A percentile compares a stretch with the other conserved stretches of the same genome.
Conservation (phyloP, 2,797 vertebrate genomes). For the Poecile montanus region DNA sequence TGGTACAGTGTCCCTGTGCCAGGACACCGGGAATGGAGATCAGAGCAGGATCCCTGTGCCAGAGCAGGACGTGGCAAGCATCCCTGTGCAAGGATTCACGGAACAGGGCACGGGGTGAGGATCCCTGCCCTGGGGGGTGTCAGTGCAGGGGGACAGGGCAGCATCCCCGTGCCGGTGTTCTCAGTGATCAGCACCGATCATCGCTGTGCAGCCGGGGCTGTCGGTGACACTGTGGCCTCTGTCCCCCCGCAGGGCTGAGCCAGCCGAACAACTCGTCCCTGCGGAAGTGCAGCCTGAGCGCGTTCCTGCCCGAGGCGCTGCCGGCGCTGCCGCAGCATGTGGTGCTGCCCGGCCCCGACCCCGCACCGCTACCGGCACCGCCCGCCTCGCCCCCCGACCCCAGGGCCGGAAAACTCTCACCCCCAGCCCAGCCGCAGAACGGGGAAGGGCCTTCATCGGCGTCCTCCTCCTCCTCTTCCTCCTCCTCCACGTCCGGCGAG, state of each 20-base stretch:
- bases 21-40: background rate
- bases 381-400: conserved; percentile 38
- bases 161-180: background rate
- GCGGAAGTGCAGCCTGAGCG: conserved; percentile 85
- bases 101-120: background rate
- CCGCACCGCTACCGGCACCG: background rate
- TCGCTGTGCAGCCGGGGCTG: background rate
- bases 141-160: background rate
- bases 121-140: background rate
- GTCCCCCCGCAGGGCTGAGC: conserved; percentile 75
- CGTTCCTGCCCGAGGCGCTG: conserved; percentile 84
- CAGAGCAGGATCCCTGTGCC: background rate
- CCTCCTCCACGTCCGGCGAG: background rate
- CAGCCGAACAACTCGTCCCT: conserved; percentile 79
- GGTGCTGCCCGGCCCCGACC: conserved; percentile 71
- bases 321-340: conserved; percentile 87
- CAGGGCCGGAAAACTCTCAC: conserved; percentile 47
- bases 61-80: background rate
- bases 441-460: background rate
- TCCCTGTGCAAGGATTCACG: background rate
- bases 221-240: background rate
- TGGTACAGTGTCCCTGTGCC: background rate
- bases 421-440: background rate
- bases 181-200: no score
- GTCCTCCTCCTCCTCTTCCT: background rate